These are phyloP conservation scores for Drosophila picticornis DNA, from an alignment of 2,888 invertebrate genomes.

Conservation along the genomic window DNA sequence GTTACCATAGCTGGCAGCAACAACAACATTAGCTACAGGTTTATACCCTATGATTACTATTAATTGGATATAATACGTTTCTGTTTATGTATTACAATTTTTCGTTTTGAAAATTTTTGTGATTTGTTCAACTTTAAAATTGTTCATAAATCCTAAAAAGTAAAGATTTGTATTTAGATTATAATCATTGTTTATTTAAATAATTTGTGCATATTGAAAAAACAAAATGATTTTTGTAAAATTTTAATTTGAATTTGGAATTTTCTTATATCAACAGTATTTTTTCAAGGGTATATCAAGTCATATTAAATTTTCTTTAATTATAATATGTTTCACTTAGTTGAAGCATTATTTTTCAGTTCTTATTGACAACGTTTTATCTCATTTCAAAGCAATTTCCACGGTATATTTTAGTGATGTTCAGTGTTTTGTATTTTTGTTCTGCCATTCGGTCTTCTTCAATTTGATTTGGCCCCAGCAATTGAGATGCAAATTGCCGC, in stretches of 20 bases:
- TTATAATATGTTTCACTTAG: neutral
- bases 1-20: conserved; percentile 31
- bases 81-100: no score
- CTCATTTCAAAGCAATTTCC: neutral
- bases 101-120: neutral
- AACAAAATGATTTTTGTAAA: neutral
- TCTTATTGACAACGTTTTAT: neutral
- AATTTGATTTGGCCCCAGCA: conserved; percentile 57
- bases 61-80: neutral
- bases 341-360: neutral
- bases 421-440: neutral
- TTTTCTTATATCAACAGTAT: neutral
- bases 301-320: neutral
- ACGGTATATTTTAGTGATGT: conserved; percentile 4
- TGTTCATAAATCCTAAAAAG: neutral
- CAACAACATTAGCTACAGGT: conserved; percentile 5
- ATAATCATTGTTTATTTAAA: neutral
- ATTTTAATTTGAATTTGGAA: neutral
- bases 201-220: neutral
- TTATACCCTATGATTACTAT: conserved; percentile 6
- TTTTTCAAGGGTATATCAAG: neutral
- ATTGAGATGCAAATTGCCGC: conserved; percentile 79
- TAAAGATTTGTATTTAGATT: neutral
- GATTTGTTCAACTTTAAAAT: neutral
- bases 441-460: conserved; percentile 15